Evolutionary conservation across 2,113 vertebrate species (phyloP).

Genomic region (Rattus norvegicus): DNA sequence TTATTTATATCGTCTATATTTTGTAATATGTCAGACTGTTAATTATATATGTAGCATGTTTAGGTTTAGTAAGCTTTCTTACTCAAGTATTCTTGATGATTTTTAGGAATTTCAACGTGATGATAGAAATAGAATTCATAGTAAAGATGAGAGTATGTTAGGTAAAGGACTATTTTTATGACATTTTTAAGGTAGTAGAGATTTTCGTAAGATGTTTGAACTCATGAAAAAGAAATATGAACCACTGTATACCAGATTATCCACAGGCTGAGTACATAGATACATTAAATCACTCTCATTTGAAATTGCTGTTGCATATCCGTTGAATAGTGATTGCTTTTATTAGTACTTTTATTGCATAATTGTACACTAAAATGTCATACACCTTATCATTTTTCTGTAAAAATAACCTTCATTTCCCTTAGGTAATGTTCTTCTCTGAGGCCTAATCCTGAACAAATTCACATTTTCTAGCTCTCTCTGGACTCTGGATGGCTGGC

Average conservation of each 20-base stretch:
- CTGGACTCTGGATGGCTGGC: too few species aligned
- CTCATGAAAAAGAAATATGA: background rate
- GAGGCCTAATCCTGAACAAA: too few species aligned
- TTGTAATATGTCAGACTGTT: background rate
- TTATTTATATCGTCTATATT: background rate
- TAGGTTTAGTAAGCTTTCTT: background rate
- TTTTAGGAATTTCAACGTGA: background rate
- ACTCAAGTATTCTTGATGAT: background rate
- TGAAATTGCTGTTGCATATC: background rate
- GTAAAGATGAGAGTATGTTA: background rate
- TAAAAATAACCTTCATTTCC: too few species aligned
- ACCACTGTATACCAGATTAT: background rate
- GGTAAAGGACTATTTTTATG: too few species aligned
- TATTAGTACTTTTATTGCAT: background rate
- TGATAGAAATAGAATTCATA: background rate
- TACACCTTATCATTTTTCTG: background rate
- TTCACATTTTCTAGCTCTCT: too few species aligned
- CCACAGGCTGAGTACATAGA: background rate
- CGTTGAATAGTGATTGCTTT: background rate
- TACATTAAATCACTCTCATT: background rate
- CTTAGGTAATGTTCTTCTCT: too few species aligned
- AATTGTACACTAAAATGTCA: background rate
- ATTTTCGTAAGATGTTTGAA: background rate
- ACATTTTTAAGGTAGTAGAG: background rate
- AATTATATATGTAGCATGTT: background rate